These are phyloP conservation scores for Progne subis DNA, from an alignment of 2,113 vertebrate species.

Conservation along the genomic window DNA sequence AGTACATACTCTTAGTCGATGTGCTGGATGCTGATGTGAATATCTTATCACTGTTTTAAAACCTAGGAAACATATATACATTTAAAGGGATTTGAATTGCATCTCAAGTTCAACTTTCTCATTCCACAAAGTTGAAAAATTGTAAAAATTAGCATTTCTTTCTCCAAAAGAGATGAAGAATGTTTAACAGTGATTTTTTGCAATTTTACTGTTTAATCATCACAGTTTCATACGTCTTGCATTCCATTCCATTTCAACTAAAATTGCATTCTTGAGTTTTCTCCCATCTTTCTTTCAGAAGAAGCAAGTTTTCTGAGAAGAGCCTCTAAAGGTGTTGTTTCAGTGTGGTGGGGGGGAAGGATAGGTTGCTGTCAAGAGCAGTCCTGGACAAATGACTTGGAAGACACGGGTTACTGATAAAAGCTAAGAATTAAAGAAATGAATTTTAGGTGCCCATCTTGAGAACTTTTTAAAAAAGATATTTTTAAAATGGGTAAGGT, in stretches of 20 bases:
- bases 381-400: constrained; percentile 20
- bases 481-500: not conserved
- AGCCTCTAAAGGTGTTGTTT: constrained; percentile 46
- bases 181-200: not conserved
- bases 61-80: fast-evolving
- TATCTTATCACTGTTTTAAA: not conserved
- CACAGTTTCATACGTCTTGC: not conserved
- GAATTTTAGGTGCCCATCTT: not conserved
- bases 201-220: not conserved
- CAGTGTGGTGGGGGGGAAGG: constrained; percentile 19
- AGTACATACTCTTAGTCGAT: not conserved
- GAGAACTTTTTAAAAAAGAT: not conserved
- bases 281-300: constrained; percentile 63
- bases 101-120: not conserved
- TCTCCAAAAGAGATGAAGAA: not conserved
- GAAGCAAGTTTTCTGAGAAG: constrained; percentile 45
- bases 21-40: not conserved
- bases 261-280: constrained; percentile 48
- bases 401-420: constrained; percentile 27
- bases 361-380: constrained; percentile 43
- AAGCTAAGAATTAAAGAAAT: not conserved
- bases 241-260: constrained; percentile 1
- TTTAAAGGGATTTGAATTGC: not conserved
- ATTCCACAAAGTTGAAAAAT: not conserved
- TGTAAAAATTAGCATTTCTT: not conserved